A percentile compares a stretch with the other conserved stretches of the same genome.
phyloP scores from a whole-genome alignment of 2,888 invertebrate species.

The Incurvaria masculella region DNA sequence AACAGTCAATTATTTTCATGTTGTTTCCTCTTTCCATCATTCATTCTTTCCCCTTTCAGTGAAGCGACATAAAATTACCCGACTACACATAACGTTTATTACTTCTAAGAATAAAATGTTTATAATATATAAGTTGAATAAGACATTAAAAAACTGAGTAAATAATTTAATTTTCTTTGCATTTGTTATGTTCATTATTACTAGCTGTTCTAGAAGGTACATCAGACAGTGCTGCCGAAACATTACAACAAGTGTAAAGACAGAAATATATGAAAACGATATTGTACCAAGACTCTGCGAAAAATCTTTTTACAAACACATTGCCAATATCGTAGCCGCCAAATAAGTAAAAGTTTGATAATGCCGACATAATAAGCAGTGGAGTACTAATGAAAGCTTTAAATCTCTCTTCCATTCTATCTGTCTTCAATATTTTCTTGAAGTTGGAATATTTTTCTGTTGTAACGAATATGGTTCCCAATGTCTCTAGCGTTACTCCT shows the following conservation, averaged over 20 bases:
- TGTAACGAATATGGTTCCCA: constrained; percentile 49
- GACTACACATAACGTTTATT: too few relatives aligned
- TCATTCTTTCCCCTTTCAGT: too few relatives aligned
- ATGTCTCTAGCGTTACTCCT: constrained; percentile 71
- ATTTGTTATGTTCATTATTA: background rate
- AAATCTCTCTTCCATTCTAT: constrained; percentile 56
- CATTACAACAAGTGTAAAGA: constrained; percentile 45
- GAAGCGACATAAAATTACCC: too few relatives aligned
- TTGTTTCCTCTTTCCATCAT: too few relatives aligned
- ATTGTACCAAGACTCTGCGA: constrained; percentile 32
- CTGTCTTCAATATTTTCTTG: constrained; percentile 35
- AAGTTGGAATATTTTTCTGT: constrained; percentile 43
- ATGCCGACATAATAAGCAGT: constrained; percentile 71
- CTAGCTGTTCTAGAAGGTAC: constrained; percentile 34
- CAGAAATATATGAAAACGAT: constrained; percentile 28
- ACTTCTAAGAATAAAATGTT: too few relatives aligned
- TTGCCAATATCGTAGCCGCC: constrained; percentile 72
- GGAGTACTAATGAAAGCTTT: constrained; percentile 69
- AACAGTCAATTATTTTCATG: too few relatives aligned
- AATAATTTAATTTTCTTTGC: background rate
- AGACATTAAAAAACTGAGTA: background rate
- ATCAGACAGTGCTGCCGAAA: constrained; percentile 41
- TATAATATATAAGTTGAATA: too few relatives aligned
- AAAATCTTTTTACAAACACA: constrained; percentile 62
- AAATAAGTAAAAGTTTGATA: constrained; percentile 88